phyloP scores from a whole-genome alignment of 1,140 invertebrate genomes.

The Platyscapa corneri region DNA sequence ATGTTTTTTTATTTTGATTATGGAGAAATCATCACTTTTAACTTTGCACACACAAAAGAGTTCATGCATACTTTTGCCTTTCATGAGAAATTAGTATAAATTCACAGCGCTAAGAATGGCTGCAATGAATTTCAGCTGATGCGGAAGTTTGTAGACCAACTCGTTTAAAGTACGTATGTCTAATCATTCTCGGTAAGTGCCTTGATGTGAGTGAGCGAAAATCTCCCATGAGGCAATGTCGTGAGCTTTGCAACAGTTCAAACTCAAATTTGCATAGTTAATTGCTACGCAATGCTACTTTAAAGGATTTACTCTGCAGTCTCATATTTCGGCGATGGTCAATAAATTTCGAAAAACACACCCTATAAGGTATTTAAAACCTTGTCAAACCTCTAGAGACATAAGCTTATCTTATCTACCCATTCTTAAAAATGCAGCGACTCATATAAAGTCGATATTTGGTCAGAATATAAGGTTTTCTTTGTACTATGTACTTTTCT shows the following conservation, averaged over 20 bases:
- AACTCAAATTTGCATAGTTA: slow-evolving; percentile 36
- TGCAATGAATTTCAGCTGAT: neutral
- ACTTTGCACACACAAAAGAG: too few relatives aligned
- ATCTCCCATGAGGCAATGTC: neutral
- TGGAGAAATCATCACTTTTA: too few relatives aligned
- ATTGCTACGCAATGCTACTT: slow-evolving; percentile 24
- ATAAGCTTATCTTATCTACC: too few relatives aligned
- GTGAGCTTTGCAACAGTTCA: neutral
- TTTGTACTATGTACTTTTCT: neutral
- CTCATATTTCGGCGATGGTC: neutral
- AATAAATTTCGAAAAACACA: neutral
- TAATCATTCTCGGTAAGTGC: neutral
- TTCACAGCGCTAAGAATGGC: neutral
- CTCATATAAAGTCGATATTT: neutral
- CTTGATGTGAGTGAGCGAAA: neutral
- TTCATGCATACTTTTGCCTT: too few relatives aligned
- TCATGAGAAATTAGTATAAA: too few relatives aligned
- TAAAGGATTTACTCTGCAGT: neutral
- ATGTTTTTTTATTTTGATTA: too few relatives aligned
- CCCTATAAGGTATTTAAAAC: neutral
- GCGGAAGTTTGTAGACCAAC: neutral
- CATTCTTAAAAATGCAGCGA: neutral
- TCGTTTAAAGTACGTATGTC: neutral
- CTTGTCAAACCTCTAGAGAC: neutral
- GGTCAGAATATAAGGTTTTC: neutral